These are phyloP conservation scores for Neoascia interrupta DNA, from an alignment of 2,888 invertebrate species.

Conservation along the genomic window DNA sequence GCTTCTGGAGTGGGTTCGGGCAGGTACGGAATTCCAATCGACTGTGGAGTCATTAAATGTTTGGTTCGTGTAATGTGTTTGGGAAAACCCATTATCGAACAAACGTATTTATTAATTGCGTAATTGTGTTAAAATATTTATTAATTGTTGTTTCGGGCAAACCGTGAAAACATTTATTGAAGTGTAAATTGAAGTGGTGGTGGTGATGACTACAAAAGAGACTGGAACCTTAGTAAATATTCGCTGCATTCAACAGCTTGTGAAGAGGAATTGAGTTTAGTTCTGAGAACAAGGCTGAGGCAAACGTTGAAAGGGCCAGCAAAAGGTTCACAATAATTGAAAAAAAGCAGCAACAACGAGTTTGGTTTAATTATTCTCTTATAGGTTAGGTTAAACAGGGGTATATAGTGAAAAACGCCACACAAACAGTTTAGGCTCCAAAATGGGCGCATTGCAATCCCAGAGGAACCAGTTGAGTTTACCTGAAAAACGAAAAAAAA, in stretches of 20 bases:
- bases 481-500: no score
- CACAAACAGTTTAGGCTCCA: no score
- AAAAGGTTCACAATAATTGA: no score
- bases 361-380: no score
- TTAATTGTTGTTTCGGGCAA: constrained; percentile 29
- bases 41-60: constrained; percentile 43
- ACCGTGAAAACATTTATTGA: constrained; percentile 10
- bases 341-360: no score
- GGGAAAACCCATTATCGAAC: constrained; percentile 13
- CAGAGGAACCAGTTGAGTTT: no score
- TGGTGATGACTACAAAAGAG: background rate
- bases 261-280: no score
- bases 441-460: no score
- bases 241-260: no score
- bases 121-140: constrained; percentile 61
- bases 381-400: no score
- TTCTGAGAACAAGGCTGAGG: background rate
- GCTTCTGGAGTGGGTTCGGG: background rate
- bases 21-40: background rate
- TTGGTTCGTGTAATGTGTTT: constrained; percentile 20
- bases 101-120: constrained; percentile 44
- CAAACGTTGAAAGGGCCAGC: background rate
- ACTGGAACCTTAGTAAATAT: no score
- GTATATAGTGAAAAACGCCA: no score
- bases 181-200: constrained; percentile 21